Conservation (phyloP, 1,140 invertebrate species). For the Drosophila orosa region DNA sequence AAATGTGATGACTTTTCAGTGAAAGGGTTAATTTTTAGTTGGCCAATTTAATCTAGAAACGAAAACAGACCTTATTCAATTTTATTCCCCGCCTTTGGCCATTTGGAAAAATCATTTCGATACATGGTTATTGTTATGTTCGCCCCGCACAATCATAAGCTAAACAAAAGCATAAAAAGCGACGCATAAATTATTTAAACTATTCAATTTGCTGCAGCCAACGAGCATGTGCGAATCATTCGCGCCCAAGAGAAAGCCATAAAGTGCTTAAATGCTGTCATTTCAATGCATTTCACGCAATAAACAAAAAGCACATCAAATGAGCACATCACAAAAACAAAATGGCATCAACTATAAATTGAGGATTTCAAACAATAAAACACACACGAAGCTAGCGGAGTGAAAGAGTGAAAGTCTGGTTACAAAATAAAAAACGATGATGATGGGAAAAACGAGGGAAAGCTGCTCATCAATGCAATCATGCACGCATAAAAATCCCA, state of each 20-base stretch:
- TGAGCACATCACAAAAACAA: slow-evolving; percentile 13
- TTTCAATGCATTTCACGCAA: slow-evolving; percentile 45
- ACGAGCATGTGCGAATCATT: slow-evolving; percentile 42
- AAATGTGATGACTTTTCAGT: neutral
- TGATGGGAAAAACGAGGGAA: slow-evolving; percentile 15
- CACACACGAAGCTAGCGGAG: slow-evolving; percentile 16
- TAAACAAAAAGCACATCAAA: slow-evolving; percentile 44
- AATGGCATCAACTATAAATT: slow-evolving; percentile 64
- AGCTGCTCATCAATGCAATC: slow-evolving; percentile 73
- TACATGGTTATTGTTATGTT: slow-evolving; percentile 14
- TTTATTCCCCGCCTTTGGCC: neutral
- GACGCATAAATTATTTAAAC: slow-evolving; percentile 60
- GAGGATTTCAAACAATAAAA: slow-evolving; percentile 62
- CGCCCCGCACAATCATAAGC: slow-evolving; percentile 11
- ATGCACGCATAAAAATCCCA: slow-evolving; percentile 75
- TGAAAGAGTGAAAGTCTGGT: slow-evolving; percentile 8
- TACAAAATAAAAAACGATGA: neutral
- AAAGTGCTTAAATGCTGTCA: slow-evolving; percentile 46
- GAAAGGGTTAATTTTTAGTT: slow-evolving; percentile 6
- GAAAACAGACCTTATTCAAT: neutral
- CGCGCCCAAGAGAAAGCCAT: slow-evolving; percentile 26
- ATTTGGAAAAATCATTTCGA: neutral
- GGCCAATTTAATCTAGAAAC: neutral
- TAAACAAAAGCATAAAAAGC: slow-evolving; percentile 14
- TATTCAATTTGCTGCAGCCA: slow-evolving; percentile 33